Percentiles rank a stretch among this genome's conserved stretches.
phyloP scores from a whole-genome alignment of 1,140 invertebrate genomes.

The Orchestia grillus region DNA sequence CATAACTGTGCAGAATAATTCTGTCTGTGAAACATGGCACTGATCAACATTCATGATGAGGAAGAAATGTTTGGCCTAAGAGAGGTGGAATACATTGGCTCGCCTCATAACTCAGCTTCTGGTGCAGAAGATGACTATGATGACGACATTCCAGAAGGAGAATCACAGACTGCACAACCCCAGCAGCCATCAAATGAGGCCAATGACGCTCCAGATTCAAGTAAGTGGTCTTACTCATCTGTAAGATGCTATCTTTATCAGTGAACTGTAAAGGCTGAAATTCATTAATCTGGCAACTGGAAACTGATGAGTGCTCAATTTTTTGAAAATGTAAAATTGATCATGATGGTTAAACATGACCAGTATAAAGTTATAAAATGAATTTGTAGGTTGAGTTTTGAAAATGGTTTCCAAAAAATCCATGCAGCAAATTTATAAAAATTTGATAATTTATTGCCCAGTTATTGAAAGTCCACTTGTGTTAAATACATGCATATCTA shows the following conservation, averaged over 20 bases:
- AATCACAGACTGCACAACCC: not conserved
- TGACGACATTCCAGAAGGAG: constrained; percentile 46
- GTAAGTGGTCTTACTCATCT: not conserved
- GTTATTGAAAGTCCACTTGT: too few relatives aligned
- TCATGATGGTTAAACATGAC: too few relatives aligned
- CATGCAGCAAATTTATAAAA: too few relatives aligned
- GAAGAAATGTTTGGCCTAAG: constrained; percentile 58
- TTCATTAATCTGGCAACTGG: too few relatives aligned
- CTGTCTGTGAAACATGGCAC: not conserved
- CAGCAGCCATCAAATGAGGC: not conserved
- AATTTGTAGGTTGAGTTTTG: too few relatives aligned
- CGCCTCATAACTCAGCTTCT: not conserved
- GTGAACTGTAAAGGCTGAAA: too few relatives aligned
- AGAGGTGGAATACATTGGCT: constrained; percentile 1
- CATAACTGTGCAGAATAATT: not conserved
- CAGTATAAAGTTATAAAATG: too few relatives aligned
- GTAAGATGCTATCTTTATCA: not conserved
- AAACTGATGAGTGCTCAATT: too few relatives aligned
- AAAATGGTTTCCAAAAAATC: too few relatives aligned
- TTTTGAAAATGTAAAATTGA: too few relatives aligned
- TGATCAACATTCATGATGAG: constrained; percentile 33
- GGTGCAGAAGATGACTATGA: constrained; percentile 45
- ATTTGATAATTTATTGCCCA: too few relatives aligned
- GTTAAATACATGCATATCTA: too few relatives aligned
- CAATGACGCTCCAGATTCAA: constrained; percentile 36